Percentiles rank a stretch among this genome's conserved stretches.
These are phyloP conservation scores for Stomatorhinus ivindoensis DNA, from an alignment of 2,113 vertebrate genomes.

Conservation along the genomic window DNA sequence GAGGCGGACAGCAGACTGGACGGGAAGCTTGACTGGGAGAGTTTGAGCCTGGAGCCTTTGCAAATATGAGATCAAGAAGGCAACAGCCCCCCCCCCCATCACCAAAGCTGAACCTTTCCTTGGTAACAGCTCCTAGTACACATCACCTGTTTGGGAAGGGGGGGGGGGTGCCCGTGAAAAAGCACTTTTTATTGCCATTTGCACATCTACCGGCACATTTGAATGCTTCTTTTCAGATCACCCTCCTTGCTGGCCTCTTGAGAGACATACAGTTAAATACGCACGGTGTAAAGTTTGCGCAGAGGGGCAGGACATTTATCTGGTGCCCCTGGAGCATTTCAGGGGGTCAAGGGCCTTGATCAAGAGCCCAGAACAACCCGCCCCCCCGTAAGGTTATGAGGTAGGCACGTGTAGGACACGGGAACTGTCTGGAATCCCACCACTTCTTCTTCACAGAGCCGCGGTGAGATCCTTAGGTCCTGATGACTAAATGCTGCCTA, in stretches of 20 bases:
- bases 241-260: not conserved
- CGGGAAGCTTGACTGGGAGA: not conserved
- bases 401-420: not conserved
- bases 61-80: not conserved
- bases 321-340: not conserved
- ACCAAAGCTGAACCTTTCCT: not conserved
- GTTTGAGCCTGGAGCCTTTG: not conserved
- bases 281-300: not conserved
- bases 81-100: not conserved
- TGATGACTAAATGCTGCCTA: not conserved
- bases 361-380: not conserved
- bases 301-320: not conserved
- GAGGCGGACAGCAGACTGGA: not conserved
- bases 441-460: not conserved
- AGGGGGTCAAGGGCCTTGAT: not conserved
- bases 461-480: not conserved
- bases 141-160: not conserved
- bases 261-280: not conserved
- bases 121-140: not conserved
- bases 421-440: not conserved
- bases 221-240: not conserved
- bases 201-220: not conserved
- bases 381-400: not conserved
- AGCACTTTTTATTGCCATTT: not conserved
- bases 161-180: not conserved